Conservation (phyloP, 2,797 vertebrate genomes). For the Strix occidentalis region DNA sequence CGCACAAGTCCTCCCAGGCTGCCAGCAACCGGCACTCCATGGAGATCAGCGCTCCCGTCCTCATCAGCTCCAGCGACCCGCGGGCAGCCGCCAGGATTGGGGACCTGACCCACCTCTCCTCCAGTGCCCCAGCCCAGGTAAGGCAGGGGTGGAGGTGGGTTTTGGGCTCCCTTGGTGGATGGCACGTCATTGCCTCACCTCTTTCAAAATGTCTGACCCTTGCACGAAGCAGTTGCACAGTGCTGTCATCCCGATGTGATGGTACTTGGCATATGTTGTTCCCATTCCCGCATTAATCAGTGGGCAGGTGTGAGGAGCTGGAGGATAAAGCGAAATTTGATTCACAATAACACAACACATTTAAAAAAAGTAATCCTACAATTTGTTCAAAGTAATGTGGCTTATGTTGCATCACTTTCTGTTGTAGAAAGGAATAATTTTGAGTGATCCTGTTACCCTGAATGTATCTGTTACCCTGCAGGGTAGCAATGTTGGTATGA, state of each 20-base stretch:
- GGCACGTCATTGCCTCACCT: rapidly evolving
- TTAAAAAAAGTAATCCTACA: neutral
- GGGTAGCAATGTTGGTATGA: neutral
- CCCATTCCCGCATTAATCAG: neutral
- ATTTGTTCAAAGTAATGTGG: neutral
- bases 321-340: neutral
- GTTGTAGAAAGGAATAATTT: neutral
- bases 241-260: neutral
- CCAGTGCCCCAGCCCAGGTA: constrained; percentile 84
- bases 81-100: constrained; percentile 90
- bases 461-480: neutral
- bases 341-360: neutral
- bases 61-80: constrained; percentile 97
- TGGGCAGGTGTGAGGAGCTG: rapidly evolving
- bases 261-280: neutral
- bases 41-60: constrained; percentile 96
- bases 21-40: constrained; percentile 96
- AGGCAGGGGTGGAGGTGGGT: neutral
- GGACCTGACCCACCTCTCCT: constrained; percentile 83
- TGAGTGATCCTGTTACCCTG: neutral
- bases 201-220: neutral
- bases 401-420: neutral
- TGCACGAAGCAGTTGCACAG: rapidly evolving
- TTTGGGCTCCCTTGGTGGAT: neutral
- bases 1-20: constrained; percentile 89